These are phyloP conservation scores for Homarus gammarus DNA, from an alignment of 2,888 invertebrate genomes.

Conservation along the genomic window DNA sequence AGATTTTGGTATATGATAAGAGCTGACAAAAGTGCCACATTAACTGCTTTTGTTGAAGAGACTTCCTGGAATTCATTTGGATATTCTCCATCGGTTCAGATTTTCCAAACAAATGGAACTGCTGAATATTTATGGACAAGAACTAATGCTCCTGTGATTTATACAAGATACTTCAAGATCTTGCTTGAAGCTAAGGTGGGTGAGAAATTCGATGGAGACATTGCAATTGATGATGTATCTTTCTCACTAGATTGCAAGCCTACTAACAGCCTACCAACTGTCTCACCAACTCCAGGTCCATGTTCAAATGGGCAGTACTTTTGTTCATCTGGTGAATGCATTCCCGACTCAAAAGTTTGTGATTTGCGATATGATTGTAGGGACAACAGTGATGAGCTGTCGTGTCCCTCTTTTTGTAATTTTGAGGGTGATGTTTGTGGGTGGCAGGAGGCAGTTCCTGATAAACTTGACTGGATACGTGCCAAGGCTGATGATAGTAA, in stretches of 20 bases:
- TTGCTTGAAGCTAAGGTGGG: constrained; percentile 44
- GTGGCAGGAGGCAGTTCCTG: constrained; percentile 41
- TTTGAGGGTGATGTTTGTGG: constrained; percentile 63
- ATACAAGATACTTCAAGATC: constrained; percentile 58
- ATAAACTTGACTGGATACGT: constrained; percentile 47
- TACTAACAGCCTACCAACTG: constrained; percentile 5
- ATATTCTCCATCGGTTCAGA: background rate
- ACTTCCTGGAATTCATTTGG: background rate
- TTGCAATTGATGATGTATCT: constrained; percentile 64
- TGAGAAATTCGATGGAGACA: constrained; percentile 26
- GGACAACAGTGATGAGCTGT: constrained; percentile 47
- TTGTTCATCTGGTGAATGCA: constrained; percentile 35
- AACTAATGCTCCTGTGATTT: background rate
- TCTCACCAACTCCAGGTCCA: constrained; percentile 28
- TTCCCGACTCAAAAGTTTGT: constrained; percentile 43
- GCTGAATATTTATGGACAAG: constrained; percentile 43
- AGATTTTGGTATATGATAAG: constrained; percentile 69
- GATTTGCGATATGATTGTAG: constrained; percentile 55
- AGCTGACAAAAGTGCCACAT: constrained; percentile 23
- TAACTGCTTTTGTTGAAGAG: constrained; percentile 47
- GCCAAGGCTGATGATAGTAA: constrained; percentile 52
- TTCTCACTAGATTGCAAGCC: constrained; percentile 49
- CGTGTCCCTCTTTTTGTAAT: constrained; percentile 46
- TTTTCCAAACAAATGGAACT: constrained; percentile 50
- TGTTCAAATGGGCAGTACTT: constrained; percentile 44